Conservation (phyloP, 2,113 vertebrate genomes). For the Motacilla alba region DNA sequence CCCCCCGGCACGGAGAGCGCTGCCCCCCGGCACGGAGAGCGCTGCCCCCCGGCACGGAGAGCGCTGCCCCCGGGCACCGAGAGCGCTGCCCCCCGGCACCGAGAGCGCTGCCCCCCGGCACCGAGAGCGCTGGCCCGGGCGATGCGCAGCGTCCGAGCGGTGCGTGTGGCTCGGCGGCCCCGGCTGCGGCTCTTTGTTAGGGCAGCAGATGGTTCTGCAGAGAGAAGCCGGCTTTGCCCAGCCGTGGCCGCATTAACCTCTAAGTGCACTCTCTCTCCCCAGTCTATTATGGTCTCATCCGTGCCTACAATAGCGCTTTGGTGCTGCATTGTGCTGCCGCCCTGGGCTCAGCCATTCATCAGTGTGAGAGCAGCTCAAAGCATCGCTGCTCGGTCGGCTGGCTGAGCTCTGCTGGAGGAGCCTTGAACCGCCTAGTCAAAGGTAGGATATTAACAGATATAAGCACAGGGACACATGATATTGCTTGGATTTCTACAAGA, state of each 20-base stretch:
- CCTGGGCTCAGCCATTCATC: neutral
- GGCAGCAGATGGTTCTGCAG: neutral
- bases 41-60: accelerated
- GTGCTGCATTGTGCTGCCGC: neutral
- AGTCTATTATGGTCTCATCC: neutral
- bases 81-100: accelerated
- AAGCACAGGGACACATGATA: neutral
- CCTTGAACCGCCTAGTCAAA: neutral
- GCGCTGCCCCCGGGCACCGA: accelerated
- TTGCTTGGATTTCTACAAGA: neutral
- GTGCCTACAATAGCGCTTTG: neutral
- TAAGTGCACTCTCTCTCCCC: neutral
- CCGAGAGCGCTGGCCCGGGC: neutral
- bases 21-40: accelerated
- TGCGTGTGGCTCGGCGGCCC: accelerated
- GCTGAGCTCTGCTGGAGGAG: neutral
- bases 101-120: neutral
- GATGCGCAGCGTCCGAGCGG: accelerated
- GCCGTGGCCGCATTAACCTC: slow-evolving; percentile 37
- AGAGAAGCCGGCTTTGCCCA: neutral
- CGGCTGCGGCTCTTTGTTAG: neutral
- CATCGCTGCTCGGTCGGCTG: neutral
- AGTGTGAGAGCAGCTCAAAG: neutral
- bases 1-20: neutral
- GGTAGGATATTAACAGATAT: neutral